These are phyloP conservation scores for Acleris sparsana DNA, from an alignment of 2,888 invertebrate genomes.

Conservation along the genomic window DNA sequence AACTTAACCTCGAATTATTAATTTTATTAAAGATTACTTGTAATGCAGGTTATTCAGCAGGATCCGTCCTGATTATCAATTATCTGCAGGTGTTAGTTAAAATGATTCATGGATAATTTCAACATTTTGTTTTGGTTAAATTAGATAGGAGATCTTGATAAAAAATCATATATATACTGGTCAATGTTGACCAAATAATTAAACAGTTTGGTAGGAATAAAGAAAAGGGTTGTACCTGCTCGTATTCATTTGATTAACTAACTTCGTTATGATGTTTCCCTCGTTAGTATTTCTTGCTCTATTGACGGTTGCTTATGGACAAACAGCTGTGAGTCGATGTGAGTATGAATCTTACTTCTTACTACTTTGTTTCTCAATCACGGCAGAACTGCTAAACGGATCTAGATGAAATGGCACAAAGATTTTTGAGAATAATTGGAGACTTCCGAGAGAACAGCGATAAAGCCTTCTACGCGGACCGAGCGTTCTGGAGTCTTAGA, in stretches of 20 bases:
- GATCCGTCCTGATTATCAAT: neutral
- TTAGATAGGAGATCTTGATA: neutral
- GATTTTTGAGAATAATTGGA: too few species aligned
- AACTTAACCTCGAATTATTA: too few species aligned
- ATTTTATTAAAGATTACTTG: too few species aligned
- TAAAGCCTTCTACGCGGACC: too few species aligned
- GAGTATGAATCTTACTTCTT: neutral
- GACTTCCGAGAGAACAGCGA: too few species aligned
- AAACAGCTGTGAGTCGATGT: slow-evolving; percentile 6
- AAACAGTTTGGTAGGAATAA: neutral
- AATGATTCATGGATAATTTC: neutral
- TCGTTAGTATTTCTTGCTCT: neutral
- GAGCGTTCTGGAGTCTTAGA: too few species aligned
- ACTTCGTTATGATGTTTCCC: neutral
- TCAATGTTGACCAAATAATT: neutral
- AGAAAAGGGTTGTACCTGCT: too few species aligned
- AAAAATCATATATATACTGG: neutral
- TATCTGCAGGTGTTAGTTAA: neutral
- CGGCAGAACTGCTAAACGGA: too few species aligned
- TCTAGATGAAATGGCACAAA: too few species aligned
- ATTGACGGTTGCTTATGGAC: neutral
- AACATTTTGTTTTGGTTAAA: neutral
- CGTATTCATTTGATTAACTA: too few species aligned
- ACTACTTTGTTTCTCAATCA: too few species aligned
- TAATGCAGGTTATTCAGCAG: too few species aligned